phyloP scores from a whole-genome alignment of 2,113 vertebrate genomes.

The Peromyscus polionotus region DNA sequence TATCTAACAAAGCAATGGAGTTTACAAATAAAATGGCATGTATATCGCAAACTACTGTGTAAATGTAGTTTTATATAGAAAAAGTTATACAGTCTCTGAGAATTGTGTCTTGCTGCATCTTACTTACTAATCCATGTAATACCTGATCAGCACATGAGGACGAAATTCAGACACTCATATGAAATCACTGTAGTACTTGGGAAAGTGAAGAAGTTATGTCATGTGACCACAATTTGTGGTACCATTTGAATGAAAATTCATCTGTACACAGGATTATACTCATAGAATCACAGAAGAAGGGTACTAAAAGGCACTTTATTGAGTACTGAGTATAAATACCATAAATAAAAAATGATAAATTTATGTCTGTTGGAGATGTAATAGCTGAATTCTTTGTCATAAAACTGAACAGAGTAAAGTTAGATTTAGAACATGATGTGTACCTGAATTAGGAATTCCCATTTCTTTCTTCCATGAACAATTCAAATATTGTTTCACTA shows the following conservation, averaged over 20 bases:
- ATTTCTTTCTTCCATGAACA: conserved; percentile 50
- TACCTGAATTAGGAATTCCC: neutral
- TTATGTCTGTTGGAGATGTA: neutral
- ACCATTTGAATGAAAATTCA: neutral
- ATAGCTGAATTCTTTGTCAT: neutral
- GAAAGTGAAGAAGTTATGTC: neutral
- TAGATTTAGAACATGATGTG: neutral
- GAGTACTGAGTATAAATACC: neutral
- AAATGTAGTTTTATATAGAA: neutral
- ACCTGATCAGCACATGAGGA: neutral
- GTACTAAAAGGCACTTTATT: neutral
- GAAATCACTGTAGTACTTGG: neutral
- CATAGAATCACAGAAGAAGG: neutral
- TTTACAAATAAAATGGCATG: neutral
- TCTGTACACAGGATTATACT: neutral
- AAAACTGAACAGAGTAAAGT: neutral
- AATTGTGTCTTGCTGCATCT: neutral
- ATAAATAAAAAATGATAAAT: neutral
- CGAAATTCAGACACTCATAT: neutral
- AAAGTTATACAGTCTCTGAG: neutral
- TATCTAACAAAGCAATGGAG: neutral
- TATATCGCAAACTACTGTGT: neutral
- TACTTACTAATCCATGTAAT: neutral
- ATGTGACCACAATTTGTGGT: neutral
- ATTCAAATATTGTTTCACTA: conserved; percentile 8